phyloP scores from a whole-genome alignment of 2,113 vertebrate genomes.

The Caranx melampygus region DNA sequence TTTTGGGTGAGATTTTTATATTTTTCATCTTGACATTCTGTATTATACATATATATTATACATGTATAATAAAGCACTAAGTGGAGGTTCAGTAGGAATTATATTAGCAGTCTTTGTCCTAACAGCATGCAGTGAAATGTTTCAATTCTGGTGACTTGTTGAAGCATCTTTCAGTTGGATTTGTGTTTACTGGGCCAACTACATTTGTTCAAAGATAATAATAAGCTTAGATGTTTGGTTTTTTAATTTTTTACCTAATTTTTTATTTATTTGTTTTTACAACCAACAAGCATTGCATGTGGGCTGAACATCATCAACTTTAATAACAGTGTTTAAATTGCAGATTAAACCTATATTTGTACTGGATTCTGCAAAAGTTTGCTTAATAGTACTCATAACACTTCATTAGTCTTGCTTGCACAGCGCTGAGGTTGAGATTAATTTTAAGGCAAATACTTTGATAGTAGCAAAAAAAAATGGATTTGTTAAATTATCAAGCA shows the following conservation, averaged over 20 bases:
- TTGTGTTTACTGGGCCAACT: neutral
- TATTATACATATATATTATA: constrained; percentile 60
- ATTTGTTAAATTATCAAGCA: constrained; percentile 38
- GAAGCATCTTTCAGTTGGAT: constrained; percentile 25
- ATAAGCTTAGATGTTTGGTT: no score
- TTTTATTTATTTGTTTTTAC: neutral
- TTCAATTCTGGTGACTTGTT: constrained; percentile 19
- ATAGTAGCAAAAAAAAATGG: constrained; percentile 1
- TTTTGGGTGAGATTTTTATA: constrained; percentile 37
- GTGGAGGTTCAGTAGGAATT: constrained; percentile 43
- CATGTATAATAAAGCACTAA: constrained; percentile 57
- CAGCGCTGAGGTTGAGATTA: neutral
- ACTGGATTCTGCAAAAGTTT: neutral
- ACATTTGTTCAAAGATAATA: neutral
- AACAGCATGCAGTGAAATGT: constrained; percentile 27
- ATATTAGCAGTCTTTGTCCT: constrained; percentile 34
- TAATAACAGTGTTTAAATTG: neutral
- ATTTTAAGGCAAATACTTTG: neutral
- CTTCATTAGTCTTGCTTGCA: neutral
- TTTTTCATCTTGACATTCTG: constrained; percentile 41
- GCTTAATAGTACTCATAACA: neutral
- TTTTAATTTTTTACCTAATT: no score
- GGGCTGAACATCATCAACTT: neutral
- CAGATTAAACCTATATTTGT: neutral
- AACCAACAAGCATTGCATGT: neutral